Evolutionary conservation across 2,888 invertebrate species (phyloP).

Genomic region (Drosophila atripex): DNA sequence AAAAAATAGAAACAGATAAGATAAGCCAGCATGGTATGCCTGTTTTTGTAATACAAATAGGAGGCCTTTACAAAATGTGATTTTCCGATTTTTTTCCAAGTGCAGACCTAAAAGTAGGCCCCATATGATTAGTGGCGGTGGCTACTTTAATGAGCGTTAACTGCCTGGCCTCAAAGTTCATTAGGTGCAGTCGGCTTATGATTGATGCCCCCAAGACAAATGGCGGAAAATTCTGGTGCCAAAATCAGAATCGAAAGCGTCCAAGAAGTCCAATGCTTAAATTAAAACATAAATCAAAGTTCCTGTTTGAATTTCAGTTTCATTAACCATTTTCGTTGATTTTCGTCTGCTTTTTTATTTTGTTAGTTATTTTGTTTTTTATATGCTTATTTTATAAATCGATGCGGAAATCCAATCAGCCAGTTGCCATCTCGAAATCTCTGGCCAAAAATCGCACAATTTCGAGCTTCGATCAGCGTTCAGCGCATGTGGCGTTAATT

Average conservation of each 20-base stretch:
- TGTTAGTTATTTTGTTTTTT: not conserved
- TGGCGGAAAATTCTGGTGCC: conserved; percentile 66
- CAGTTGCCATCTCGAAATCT: conserved; percentile 27
- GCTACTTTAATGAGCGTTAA: conserved; percentile 78
- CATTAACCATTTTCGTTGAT: conserved; percentile 19
- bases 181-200: conserved; percentile 70
- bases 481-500: conserved; percentile 80
- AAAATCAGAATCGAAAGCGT: conserved; percentile 55
- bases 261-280: conserved; percentile 45
- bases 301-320: conserved; percentile 31
- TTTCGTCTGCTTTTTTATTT: conserved; percentile 21
- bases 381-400: conserved; percentile 43
- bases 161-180: conserved; percentile 73
- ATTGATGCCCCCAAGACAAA: conserved; percentile 62
- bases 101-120: conserved; percentile 23
- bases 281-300: conserved; percentile 73
- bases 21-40: not conserved
- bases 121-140: conserved; percentile 72
- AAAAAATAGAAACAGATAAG: conserved; percentile 1
- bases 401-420: conserved; percentile 71
- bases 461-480: conserved; percentile 35
- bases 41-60: not conserved
- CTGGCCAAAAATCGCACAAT: conserved; percentile 35
- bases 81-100: not conserved
- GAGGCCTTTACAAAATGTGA: not conserved